Evolutionary conservation across 2,797 vertebrate genomes (phyloP).

Genomic region (Chaetophractus vellerosus): DNA sequence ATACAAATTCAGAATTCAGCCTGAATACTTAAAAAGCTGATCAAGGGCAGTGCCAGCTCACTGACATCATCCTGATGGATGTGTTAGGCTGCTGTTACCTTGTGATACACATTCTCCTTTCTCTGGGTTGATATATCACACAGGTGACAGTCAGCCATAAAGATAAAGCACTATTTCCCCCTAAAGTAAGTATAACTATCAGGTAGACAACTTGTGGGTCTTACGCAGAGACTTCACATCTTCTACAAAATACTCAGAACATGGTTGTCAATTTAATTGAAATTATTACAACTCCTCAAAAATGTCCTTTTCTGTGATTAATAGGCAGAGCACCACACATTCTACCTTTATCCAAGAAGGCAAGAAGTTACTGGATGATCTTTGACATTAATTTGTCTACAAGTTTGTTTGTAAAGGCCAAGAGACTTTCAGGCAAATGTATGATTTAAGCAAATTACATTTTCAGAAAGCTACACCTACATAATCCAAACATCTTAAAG

Average conservation of each 20-base stretch:
- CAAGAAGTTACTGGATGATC: neutral
- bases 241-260: conserved; percentile 55
- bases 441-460: neutral
- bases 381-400: neutral
- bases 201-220: neutral
- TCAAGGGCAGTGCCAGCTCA: neutral
- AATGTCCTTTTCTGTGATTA: conserved; percentile 1
- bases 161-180: conserved; percentile 44
- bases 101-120: conserved; percentile 32
- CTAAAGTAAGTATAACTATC: conserved; percentile 14
- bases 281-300: conserved; percentile 42
- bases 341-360: neutral
- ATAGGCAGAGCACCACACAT: neutral
- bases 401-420: conserved; percentile 4
- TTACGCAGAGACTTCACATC: conserved; percentile 39
- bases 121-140: neutral
- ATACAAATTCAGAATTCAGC: neutral
- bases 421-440: conserved; percentile 29
- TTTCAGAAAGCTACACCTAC: neutral
- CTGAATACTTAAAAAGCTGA: neutral
- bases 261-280: conserved; percentile 16
- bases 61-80: neutral
- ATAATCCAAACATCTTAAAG: neutral
- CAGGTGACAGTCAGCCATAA: conserved; percentile 44
- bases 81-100: conserved; percentile 1